Conservation (phyloP, 1,140 invertebrate genomes). For the Anthonomus grandis region DNA sequence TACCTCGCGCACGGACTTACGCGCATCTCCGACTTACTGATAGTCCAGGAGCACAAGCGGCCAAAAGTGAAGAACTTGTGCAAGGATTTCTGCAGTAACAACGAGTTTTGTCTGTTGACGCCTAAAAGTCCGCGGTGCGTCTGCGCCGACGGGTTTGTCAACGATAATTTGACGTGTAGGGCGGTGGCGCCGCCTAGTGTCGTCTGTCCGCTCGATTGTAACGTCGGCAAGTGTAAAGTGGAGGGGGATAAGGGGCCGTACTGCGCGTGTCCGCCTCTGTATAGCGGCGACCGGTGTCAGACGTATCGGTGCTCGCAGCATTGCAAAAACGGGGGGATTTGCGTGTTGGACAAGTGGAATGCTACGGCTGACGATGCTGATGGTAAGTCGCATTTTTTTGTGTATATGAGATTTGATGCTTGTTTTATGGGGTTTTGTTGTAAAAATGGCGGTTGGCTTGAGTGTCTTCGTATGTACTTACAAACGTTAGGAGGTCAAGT, state of each 20-base stretch:
- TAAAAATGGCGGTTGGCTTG: no score
- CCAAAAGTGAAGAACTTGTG: slow-evolving; percentile 50
- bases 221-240: slow-evolving; percentile 15
- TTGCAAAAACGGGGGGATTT: slow-evolving; percentile 63
- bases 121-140: slow-evolving; percentile 55
- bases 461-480: no score
- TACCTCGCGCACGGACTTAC: slow-evolving; percentile 56
- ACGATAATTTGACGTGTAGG: slow-evolving; percentile 26
- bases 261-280: slow-evolving; percentile 61
- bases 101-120: slow-evolving; percentile 58
- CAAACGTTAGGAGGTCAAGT: no score
- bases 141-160: slow-evolving; percentile 60
- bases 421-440: not conserved
- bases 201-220: slow-evolving; percentile 15
- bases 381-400: not conserved
- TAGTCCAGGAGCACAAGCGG: slow-evolving; percentile 66
- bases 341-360: slow-evolving; percentile 49
- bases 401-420: not conserved
- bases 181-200: not conserved
- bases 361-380: not conserved
- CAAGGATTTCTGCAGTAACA: slow-evolving; percentile 55
- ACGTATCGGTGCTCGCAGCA: slow-evolving; percentile 61
- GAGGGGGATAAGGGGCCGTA: slow-evolving; percentile 41
- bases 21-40: slow-evolving; percentile 61
- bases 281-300: slow-evolving; percentile 60